phyloP scores from a whole-genome alignment of 2,888 invertebrate genomes.

The Leucania comma region DNA sequence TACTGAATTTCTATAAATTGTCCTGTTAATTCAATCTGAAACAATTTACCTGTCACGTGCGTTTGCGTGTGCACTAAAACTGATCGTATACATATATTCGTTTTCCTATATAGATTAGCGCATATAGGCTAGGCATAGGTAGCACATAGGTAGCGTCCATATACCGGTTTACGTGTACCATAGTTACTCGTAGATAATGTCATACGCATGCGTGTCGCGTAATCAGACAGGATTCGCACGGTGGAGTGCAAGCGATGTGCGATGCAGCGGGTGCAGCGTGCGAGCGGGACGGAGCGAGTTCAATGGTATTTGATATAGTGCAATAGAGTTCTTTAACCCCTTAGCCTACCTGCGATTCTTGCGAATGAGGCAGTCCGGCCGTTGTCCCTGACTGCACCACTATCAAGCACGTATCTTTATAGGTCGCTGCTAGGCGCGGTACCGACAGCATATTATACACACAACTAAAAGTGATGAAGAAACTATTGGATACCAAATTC shows the following conservation, averaged over 20 bases:
- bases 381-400: slow-evolving; percentile 89
- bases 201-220: slow-evolving; percentile 89
- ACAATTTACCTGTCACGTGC: slow-evolving; percentile 51
- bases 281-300: slow-evolving; percentile 86
- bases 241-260: slow-evolving; percentile 83
- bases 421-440: slow-evolving; percentile 85
- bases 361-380: slow-evolving; percentile 90
- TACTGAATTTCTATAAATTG: slow-evolving; percentile 17
- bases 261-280: slow-evolving; percentile 84
- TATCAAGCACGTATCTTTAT: slow-evolving; percentile 88
- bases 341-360: slow-evolving; percentile 91
- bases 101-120: slow-evolving; percentile 55
- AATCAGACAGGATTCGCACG: slow-evolving; percentile 90
- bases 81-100: slow-evolving; percentile 34
- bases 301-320: slow-evolving; percentile 91
- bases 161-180: slow-evolving; percentile 77
- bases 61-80: slow-evolving; percentile 33
- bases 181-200: slow-evolving; percentile 83
- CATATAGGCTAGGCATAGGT: slow-evolving; percentile 34
- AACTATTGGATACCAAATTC: slow-evolving; percentile 10
- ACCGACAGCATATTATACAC: slow-evolving; percentile 74
- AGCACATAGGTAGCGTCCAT: slow-evolving; percentile 70
- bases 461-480: background rate
- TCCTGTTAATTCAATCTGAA: slow-evolving; percentile 31
- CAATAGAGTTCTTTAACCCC: slow-evolving; percentile 90